Conservation (phyloP, 2,888 invertebrate species). For the Hypsopygia costalis region DNA sequence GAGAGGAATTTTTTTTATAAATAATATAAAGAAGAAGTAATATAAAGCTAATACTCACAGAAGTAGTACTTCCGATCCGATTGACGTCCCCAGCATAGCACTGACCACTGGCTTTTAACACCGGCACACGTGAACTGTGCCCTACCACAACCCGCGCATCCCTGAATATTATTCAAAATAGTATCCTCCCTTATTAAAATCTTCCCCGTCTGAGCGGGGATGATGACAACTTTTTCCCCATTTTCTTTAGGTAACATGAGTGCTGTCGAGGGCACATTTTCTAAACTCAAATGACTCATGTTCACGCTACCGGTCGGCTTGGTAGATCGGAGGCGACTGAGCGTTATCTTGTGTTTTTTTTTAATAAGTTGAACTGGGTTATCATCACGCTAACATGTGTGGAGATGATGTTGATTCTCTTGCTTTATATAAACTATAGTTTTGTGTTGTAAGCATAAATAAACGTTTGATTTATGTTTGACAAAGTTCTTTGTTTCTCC, state of each 20-base stretch:
- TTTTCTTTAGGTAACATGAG: conserved; percentile 41
- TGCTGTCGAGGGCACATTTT: conserved; percentile 32
- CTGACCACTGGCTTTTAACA: conserved; percentile 61
- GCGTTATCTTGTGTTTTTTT: neutral
- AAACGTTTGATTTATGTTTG: no score
- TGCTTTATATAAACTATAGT: no score
- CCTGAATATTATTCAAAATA: conserved; percentile 50
- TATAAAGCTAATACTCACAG: conserved; percentile 42
- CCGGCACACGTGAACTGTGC: conserved; percentile 59
- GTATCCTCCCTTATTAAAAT: conserved; percentile 66
- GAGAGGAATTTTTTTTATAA: no score
- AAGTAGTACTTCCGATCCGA: conserved; percentile 62
- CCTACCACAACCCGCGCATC: conserved; percentile 59
- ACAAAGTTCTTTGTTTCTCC: no score
- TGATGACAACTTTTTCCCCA: conserved; percentile 37
- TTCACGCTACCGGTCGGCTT: neutral
- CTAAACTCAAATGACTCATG: conserved; percentile 18
- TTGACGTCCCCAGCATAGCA: conserved; percentile 64
- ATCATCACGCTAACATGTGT: neutral
- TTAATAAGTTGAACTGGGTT: neutral
- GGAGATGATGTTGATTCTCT: neutral
- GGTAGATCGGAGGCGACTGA: neutral
- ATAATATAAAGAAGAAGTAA: no score
- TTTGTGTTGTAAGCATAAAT: no score
- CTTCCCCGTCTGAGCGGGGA: conserved; percentile 42